phyloP scores from a whole-genome alignment of 2,888 invertebrate species.

The Sepiola atlantica region DNA sequence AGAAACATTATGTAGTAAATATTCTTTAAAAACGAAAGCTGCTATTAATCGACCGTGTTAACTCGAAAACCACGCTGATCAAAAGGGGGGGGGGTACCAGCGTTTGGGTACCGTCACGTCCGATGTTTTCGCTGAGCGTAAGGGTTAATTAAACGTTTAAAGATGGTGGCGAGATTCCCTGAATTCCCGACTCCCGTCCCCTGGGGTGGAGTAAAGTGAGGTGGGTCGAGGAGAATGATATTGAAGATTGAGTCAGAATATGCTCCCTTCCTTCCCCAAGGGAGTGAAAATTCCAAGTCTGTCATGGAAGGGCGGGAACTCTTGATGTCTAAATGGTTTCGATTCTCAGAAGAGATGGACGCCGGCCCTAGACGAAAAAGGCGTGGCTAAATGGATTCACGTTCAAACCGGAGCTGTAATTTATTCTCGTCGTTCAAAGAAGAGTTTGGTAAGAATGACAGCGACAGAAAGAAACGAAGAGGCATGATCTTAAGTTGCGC shows the following conservation, averaged over 20 bases:
- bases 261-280: neutral
- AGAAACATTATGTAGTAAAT: too few species aligned
- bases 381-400: neutral
- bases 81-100: too few species aligned
- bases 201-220: too few species aligned
- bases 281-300: neutral
- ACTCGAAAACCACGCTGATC: too few species aligned
- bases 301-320: neutral
- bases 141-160: neutral
- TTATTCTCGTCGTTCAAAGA: neutral
- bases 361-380: neutral
- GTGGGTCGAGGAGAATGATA: neutral
- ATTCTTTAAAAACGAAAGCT: too few species aligned
- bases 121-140: neutral
- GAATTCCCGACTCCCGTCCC: neutral
- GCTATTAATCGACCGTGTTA: too few species aligned
- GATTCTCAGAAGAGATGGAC: neutral
- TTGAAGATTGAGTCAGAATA: neutral
- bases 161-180: neutral
- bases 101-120: too few species aligned
- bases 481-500: neutral
- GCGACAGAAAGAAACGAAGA: neutral
- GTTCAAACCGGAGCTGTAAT: neutral
- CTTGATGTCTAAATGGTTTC: neutral
- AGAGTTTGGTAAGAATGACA: neutral